Base-by-base conservation (phyloP, 2,888 invertebrate species). In the Neria commutata region DNA sequence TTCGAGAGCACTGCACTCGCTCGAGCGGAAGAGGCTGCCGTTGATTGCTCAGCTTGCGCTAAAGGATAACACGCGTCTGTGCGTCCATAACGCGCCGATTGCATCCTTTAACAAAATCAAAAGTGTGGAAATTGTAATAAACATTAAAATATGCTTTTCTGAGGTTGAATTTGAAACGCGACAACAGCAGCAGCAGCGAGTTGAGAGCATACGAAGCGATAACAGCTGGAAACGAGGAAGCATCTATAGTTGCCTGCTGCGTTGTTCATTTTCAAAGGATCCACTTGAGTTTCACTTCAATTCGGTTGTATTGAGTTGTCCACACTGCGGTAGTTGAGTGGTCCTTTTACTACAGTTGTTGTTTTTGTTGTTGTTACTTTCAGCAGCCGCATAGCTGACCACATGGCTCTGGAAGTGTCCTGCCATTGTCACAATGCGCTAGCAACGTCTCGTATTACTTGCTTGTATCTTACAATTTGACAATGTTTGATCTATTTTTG, bases 1-100 rank as follows among this genome's bases (percentile, higher is more conserved):
- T 50, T 29, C 17, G 34, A 21, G 19, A 10, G 50, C 17, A 33
- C 50, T 46, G 4, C 17, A 19, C n/a, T n/a, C n/a, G 42, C n/a
- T 37, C 11, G n/a, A 37, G 16, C n/a, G 29, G 6, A 29, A 8
- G n/a, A n/a, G 6, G 29, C 29, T 8, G 29, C 5, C 42, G 14
- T 21, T 42, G 19, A 21, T 19, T 42, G 48, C 48, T 55, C 49
- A 50, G 33, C 48, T 58, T 46, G 42, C 64, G 63, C 68, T 60
- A 61, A 71, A 72, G 72, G 73, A 73, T 72, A 72, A 72, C 72
- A 73, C 73, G 72, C 72, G 73, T 64, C 64, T 62, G 25, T 16
- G 46, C 66, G 63, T 67, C 61, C 42, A 42, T 42, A 42, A 42
- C 21, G 17, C 42, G 21, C 21, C 42, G 42, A 21, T 42, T 42